Base-by-base conservation (phyloP, 2,797 vertebrate species). In the Rhynchonycteris naso region DNA sequence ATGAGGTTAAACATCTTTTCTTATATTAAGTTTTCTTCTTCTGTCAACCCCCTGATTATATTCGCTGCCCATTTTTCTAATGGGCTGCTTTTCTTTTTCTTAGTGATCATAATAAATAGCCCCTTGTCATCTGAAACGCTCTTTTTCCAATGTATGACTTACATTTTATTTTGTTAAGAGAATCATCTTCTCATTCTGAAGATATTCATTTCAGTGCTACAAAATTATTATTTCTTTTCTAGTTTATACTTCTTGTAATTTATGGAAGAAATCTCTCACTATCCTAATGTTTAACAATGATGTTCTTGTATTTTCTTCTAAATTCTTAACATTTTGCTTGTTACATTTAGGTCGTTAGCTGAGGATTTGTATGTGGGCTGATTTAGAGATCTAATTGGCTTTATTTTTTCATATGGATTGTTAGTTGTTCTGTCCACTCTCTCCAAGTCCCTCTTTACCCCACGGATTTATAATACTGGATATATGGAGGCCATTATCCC, bases 1-100 rank as follows among this genome's bases (percentile, higher is more conserved):
- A 91, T 91, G 63, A 92, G 52, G 58, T 78, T 90, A 93, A 76
- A 56, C 61, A 88, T 82, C 35, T 90, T 66, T 93, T 89, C 66
- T 79, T 95, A 54, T 26, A 56, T 75, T 69, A 63, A 88, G 61
- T 71, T 85, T 92, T 82, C 38, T 65, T 72, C 58, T 82, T 79
- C 18, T 84, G 35, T 94, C 52, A 82, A 18, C 86, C 88, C 93
- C 28, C 59, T 82, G 71, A 90, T 88, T 78, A n/a, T 63, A 80
- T 68, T 28, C 68, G 66, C 86, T 76, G n/a, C 24, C n/a, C 33
- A 56, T 59, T 91, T 95, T 95, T 78, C 56, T 91, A 65, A 78
- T 75, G 1, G 0, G 24, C 82, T 68, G 7, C 26, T 88, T 92
- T 93, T 38, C 24, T 80, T 79, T 84, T 94, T 65, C 79, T 92